These are phyloP conservation scores for Semnornis frantzii DNA, from an alignment of 2,113 vertebrate genomes.

Conservation along the genomic window DNA sequence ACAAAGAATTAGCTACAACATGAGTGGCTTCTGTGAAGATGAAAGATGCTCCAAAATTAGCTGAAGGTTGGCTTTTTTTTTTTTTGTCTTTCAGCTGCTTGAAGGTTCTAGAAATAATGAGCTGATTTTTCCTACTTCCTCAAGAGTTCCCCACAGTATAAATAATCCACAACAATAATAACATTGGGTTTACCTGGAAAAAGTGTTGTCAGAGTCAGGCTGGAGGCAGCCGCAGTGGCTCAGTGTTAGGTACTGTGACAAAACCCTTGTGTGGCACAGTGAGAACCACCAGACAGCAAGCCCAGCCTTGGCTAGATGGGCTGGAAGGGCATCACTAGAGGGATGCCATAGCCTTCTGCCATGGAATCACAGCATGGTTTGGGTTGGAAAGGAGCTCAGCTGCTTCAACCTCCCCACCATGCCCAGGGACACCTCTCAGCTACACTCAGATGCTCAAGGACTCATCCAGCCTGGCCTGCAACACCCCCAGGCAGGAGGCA, in stretches of 20 bases:
- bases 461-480: too few relatives aligned
- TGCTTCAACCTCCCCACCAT: too few relatives aligned
- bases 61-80: neutral
- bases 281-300: neutral
- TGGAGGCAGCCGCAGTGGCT: neutral
- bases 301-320: neutral
- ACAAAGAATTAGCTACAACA: conserved; percentile 33
- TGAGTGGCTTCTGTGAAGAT: conserved; percentile 28
- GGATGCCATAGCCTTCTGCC: neutral
- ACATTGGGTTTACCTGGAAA: neutral
- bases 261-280: fast-evolving
- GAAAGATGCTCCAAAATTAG: conserved; percentile 51
- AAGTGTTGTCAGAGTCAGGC: neutral
- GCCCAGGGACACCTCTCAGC: too few relatives aligned
- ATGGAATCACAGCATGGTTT: too few relatives aligned
- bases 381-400: too few relatives aligned
- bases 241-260: fast-evolving
- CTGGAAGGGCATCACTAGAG: neutral
- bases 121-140: conserved; percentile 1
- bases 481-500: too few relatives aligned
- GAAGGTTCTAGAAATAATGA: conserved; percentile 16
- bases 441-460: too few relatives aligned
- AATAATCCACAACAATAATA: conserved; percentile 5
- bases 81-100: conserved; percentile 22
- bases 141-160: neutral